Percentiles rank a stretch among this genome's conserved stretches.
phyloP scores from a whole-genome alignment of 1,140 invertebrate species.

The Dreissena polymorpha region DNA sequence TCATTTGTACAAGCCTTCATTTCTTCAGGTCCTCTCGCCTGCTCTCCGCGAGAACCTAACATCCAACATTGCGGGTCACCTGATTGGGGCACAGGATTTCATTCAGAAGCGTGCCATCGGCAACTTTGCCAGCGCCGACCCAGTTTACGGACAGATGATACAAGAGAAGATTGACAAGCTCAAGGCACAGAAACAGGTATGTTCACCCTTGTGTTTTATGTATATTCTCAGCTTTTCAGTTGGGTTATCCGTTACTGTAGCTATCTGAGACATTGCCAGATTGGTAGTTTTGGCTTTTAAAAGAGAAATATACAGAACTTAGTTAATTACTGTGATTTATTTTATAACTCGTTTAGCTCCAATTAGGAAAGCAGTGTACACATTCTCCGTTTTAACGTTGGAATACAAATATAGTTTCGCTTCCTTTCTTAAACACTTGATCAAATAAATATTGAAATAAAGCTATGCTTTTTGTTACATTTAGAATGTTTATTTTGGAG shows the following conservation, averaged over 20 bases:
- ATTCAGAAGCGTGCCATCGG: slow-evolving; percentile 84
- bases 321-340: neutral
- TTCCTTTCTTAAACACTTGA: no score
- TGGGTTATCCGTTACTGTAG: no score
- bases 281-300: neutral
- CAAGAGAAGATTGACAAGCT: slow-evolving; percentile 64
- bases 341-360: no score
- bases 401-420: no score
- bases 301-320: neutral
- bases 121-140: slow-evolving; percentile 80
- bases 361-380: no score
- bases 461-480: no score
- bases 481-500: no score
- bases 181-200: slow-evolving; percentile 43
- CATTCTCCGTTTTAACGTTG: no score
- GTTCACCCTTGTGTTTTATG: neutral
- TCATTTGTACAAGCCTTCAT: neutral
- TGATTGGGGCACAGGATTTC: slow-evolving; percentile 90
- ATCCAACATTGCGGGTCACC: slow-evolving; percentile 89
- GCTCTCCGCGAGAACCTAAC: slow-evolving; percentile 87
- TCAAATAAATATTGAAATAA: no score
- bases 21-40: slow-evolving; percentile 85
- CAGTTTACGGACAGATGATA: slow-evolving; percentile 78
- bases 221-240: no score
- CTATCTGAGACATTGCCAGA: no score